Base-by-base conservation (phyloP, 2,113 vertebrate species). In the Rattus rattus region DNA sequence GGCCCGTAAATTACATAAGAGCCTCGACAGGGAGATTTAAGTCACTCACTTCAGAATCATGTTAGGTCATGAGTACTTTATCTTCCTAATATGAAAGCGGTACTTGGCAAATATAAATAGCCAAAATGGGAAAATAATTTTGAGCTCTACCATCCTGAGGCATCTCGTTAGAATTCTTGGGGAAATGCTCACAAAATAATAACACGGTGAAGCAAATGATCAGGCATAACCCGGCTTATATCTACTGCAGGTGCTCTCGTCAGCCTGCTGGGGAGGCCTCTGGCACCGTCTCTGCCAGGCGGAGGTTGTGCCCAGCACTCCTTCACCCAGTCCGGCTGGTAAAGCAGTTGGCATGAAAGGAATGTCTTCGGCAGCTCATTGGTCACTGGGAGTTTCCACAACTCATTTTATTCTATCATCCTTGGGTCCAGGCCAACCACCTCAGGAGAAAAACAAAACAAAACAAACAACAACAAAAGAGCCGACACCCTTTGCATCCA, bases 351-450 rank as follows among this genome's bases (percentile, higher is more conserved):
- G 72, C 72, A 94, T 52, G 95, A 88, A 80, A 88, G 95, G 96
- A 96, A 97, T 91, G 94, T 73, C 65, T 77, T 47, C 24, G 69
- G 54, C 56, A 80, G 92, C 69, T 92, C 85, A 76, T 54, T 92
- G 90, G 87, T 94, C 90, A 88, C 43, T 77, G 80, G 81, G 59
- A 94, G 47, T 65, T 85, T 88, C 75, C 80, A 75, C 30, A 89
- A 39, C 80, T 95, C 72, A 56, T 54, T 80, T 91, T 59, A 65
- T 76, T 70, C 94, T 88, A 12, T 86, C 88, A 90, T 88, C 54
- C 92, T 86, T 91, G 91, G 92, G 70, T 72, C 56, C 70, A 39
- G 36, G 94, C 95, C 96, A 96, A 73, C 20, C 28, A 76, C 81
- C 72, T 91, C 73, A 63, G 76, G 20, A 63, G 39, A 92, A 63